Evolutionary conservation across 2,797 vertebrate species (phyloP), one percentile per base, ranked within the genome.

Genomic region (Megaceryle alcyon): DNA sequence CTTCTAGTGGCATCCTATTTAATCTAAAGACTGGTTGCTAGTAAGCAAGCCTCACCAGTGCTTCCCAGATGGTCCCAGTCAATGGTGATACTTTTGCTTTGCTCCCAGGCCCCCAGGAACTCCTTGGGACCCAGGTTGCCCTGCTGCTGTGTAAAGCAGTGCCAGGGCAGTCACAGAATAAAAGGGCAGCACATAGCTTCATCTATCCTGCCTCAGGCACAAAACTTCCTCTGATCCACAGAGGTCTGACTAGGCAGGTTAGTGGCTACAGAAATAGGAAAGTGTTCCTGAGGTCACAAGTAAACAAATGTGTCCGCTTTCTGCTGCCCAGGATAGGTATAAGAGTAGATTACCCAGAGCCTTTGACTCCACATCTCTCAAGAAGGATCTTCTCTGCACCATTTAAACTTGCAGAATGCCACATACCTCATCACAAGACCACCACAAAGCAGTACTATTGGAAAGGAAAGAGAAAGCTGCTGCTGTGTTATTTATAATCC

Each of bases 401-500:
- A 6, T 31, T 61, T 60, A 25, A 65, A 20, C 69, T 53, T 66
- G 39, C 39, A 76, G 43, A 56, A 39, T 2, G 5, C 7, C 53
- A 53, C 26, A 4, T 6, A 12, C 6, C 16, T 64, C 48, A n/a
- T 44, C 60, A 61, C 59, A 59, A 78, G 91, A 59, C 69, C 39
- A 44, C 26, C 46, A 12, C 0, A 0, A 6, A 78, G 39, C 39
- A 44, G 37, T 4, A 5, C n/a, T n/a, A 10, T 0, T 61, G 51
- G 37, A 87, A 82, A 84, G 51, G 73, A 86, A 94, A 68, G 64
- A 87, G 64, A 94, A 92, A 94, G 29, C 43, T 46, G 48, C 43
- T 46, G 48, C 31, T n/a, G 17, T 0, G 9, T 44, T 93, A 81
- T 65, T 92, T 76, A 63, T 72, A 69, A 59, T 7, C 19, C 33